These are phyloP conservation scores for Pollenia amentaria DNA, from an alignment of 2,888 invertebrate genomes.

Conservation along the genomic window DNA sequence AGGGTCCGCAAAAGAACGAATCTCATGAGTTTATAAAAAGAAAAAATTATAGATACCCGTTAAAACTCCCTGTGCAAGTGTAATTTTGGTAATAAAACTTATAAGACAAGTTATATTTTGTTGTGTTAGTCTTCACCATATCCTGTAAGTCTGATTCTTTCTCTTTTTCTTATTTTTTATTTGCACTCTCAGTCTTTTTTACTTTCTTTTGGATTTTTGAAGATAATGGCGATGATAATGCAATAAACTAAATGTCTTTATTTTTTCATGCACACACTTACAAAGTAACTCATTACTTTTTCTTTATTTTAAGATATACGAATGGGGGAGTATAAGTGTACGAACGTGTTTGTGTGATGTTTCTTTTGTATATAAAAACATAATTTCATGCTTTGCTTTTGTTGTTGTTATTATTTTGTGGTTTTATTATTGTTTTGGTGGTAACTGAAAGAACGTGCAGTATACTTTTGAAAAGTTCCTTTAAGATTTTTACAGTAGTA, in stretches of 20 bases:
- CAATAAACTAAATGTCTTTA: conserved; percentile 62
- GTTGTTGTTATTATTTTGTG: conserved; percentile 39
- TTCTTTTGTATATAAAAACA: conserved; percentile 7
- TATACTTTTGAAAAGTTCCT: background rate
- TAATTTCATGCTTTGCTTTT: conserved; percentile 3
- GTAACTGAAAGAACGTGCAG: conserved; percentile 18
- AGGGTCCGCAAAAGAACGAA: no score
- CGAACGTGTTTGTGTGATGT: conserved; percentile 2
- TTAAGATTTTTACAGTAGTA: background rate
- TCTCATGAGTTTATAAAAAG: no score
- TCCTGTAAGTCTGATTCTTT: no score
- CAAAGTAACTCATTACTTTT: conserved; percentile 38
- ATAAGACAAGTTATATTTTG: no score
- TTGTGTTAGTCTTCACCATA: no score
- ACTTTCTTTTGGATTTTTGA: conserved; percentile 9
- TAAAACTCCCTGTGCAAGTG: no score
- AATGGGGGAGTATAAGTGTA: no score
- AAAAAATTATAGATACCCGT: no score
- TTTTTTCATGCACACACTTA: conserved; percentile 16
- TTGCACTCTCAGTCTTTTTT: background rate
- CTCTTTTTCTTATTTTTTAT: no score
- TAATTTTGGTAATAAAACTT: no score
- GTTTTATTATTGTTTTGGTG: conserved; percentile 56
- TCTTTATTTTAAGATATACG: background rate
- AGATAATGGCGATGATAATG: conserved; percentile 56